Evolutionary conservation across 2,888 invertebrate genomes (phyloP), one percentile per base, ranked within the genome.

Genomic region (Drosophila ochracea): DNA sequence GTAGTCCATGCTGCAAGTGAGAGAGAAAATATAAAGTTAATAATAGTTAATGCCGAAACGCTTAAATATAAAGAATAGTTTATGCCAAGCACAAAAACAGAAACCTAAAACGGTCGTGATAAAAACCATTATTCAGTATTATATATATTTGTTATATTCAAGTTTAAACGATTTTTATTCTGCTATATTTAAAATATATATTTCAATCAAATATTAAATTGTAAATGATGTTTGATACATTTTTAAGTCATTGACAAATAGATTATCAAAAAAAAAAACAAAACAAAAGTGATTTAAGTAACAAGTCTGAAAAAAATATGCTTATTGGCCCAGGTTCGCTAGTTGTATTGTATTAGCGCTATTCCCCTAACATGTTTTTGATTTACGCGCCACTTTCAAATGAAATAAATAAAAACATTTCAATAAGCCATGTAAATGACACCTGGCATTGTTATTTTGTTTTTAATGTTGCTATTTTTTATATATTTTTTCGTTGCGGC

Each of bases 1-100:
- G 95, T 96, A 96, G 94, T 96, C 97, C 97, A 97, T 97, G 94
- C 93, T 93, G 90, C 13, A 93, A 92, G 47, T 25, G 25, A 91
- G 43, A 60, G 76, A 10, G 31, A 57, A 35, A 64, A n/a, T 47
- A 19, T n/a, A 54, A 28, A 61, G 53, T 66, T 66, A 64, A 50
- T 54, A 59, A 39, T n/a, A 41, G 63, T 67, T 61, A 58, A 64
- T 63, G 33, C 37, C 13, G 19, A 37, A 30, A 21, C 21, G 28
- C 3, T 35, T 59, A 3, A 47, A 58, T 16, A 25, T 11, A 33
- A 19, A 13, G 19, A 33, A 35, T 33, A 7, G 6, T 10, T 19
- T n/a, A 19, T 10, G 3, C 19, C 3, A 35, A 54, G 21, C 41
- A 41, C 41, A 13, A 54, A 21, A 16, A 16, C 16, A 4, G 10